Evolutionary conservation across 2,113 vertebrate genomes (phyloP), one percentile per base, ranked within the genome.

Genomic region (Anoplopoma fimbria): DNA sequence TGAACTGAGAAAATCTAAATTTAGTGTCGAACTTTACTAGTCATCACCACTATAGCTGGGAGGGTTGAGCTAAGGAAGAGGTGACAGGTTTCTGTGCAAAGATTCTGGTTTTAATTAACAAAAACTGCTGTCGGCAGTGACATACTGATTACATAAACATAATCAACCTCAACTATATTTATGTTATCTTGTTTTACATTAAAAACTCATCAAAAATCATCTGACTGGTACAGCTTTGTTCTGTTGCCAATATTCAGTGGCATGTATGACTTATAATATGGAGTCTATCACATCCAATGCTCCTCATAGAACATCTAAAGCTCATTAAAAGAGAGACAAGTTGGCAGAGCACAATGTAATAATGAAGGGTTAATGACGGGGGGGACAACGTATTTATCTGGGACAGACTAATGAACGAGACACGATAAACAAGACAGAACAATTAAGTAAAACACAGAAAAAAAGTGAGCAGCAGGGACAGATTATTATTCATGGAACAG

Each of bases 401-500:
- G 62, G 64, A 80, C 73, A 84, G 34, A 76, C 58, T 81, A 82
- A 81, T 77, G 73, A 90, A 83, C 7, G 14, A 75, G 64, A 69
- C 29, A 84, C 58, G 42, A 64, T 45, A 67, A 82, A 89, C 72
- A 34, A 68, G 58, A 82, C 58, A 10, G 49, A 57, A 75, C 49
- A 71, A 79, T 84, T 77, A 57, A 40, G 9, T 27, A 19, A n/a
- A 21, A 36, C 64, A 69, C 31, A 73, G 47, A 61, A 69, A 63
- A n/a, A 74, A 49, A 72, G 53, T 64, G 64, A 90, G 86, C 83
- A 82, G 78, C 63, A 87, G 80, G 84, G 83, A 77, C 67, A 86
- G 86, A 85, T 81, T 76, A 82, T 85, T 85, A 88, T 83, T 88
- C 84, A 76, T 83, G 84, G 69, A 79, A 84, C 49, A 75, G 86